phyloP scores from a whole-genome alignment of 2,113 vertebrate genomes.

The Macrotis lagotis region DNA sequence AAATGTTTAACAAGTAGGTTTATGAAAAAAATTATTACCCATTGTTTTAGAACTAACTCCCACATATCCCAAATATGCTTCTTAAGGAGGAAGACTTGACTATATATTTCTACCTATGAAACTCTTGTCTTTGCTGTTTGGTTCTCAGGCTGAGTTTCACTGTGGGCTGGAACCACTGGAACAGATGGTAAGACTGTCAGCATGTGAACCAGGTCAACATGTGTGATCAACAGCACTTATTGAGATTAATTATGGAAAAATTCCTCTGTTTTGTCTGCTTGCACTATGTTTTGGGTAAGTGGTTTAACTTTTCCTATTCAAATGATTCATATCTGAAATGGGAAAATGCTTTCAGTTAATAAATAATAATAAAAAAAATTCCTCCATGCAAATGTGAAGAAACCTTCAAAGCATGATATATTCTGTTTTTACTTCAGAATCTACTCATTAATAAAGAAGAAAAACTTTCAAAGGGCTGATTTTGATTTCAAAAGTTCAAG shows the following conservation, averaged over 20 bases:
- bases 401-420: background rate
- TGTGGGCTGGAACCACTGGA: background rate
- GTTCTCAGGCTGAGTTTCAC: background rate
- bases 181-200: background rate
- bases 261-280: background rate
- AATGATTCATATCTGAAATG: background rate
- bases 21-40: too few species aligned
- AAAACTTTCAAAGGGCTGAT: background rate
- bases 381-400: background rate
- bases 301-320: background rate
- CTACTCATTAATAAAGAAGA: background rate
- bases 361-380: background rate
- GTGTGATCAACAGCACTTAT: accelerated
- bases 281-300: slow-evolving; percentile 1
- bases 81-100: too few species aligned
- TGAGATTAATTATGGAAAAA: background rate
- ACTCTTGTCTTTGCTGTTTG: background rate
- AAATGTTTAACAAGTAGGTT: background rate
- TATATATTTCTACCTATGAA: background rate
- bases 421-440: background rate
- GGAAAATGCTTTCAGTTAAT: background rate
- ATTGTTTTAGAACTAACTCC: too few species aligned
- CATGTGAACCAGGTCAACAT: background rate
- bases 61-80: too few species aligned
- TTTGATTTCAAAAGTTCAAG: background rate